Evolutionary conservation across 2,113 vertebrate genomes (phyloP).

Genomic region (Lota lota): DNA sequence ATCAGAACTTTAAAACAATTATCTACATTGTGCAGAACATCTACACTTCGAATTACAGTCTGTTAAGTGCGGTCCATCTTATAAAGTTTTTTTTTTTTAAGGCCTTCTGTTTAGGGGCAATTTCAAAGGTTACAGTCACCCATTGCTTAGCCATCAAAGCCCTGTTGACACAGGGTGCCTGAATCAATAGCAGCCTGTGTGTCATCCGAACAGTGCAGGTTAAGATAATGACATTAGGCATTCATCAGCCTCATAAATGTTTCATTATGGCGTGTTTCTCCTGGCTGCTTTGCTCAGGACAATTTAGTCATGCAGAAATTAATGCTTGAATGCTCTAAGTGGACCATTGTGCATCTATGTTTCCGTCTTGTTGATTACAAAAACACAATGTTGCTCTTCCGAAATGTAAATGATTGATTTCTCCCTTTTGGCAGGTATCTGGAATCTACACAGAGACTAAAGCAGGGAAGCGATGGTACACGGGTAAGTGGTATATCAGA

Average conservation of each 20-base stretch:
- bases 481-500: conserved; percentile 41
- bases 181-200: conserved; percentile 20
- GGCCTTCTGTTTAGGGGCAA: neutral
- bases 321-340: neutral
- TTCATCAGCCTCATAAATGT: conserved; percentile 35
- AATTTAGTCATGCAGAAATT: neutral
- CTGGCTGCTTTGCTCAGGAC: neutral
- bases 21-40: no score
- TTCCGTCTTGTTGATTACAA: neutral
- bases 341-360: neutral
- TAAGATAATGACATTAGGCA: conserved; percentile 16
- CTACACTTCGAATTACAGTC: no score
- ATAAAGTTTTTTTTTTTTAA: no score
- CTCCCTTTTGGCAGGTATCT: conserved; percentile 54
- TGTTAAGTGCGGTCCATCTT: no score
- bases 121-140: conserved; percentile 18
- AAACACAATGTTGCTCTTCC: no score
- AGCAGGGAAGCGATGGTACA: conserved; percentile 12
- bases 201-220: conserved; percentile 24
- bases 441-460: conserved; percentile 48
- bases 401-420: neutral
- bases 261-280: conserved; percentile 11
- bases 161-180: conserved; percentile 13
- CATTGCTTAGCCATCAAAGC: conserved; percentile 23
- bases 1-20: no score